Evolutionary conservation across 2,888 invertebrate genomes (phyloP).

Genomic region (Tinea pellionella): DNA sequence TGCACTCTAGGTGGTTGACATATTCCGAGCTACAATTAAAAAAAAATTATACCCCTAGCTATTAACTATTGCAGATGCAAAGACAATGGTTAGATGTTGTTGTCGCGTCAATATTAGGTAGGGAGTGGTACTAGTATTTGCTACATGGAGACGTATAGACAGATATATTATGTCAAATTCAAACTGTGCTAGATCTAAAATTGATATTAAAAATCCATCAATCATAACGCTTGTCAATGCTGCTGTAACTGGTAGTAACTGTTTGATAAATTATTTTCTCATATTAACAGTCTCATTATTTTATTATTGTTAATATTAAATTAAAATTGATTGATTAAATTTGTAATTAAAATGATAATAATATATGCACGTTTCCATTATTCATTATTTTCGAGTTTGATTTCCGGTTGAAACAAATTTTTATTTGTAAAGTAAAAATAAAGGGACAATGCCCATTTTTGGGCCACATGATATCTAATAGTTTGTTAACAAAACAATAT

Average conservation of each 20-base stretch:
- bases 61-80: constrained; percentile 16
- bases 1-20: too few relatives aligned
- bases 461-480: too few relatives aligned
- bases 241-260: neutral
- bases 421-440: too few relatives aligned
- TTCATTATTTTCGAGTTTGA: too few relatives aligned
- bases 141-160: constrained; percentile 26
- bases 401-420: too few relatives aligned
- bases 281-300: neutral
- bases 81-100: constrained; percentile 46
- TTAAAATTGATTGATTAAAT: too few relatives aligned
- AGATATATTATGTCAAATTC: constrained; percentile 32
- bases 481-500: too few relatives aligned
- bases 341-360: too few relatives aligned
- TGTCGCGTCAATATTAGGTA: constrained; percentile 25
- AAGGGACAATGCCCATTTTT: too few relatives aligned
- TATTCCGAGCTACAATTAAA: neutral
- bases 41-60: neutral
- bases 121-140: constrained; percentile 40
- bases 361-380: too few relatives aligned
- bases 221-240: constrained; percentile 1
- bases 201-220: constrained; percentile 11
- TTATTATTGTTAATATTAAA: neutral
- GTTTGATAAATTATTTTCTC: constrained; percentile 2
- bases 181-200: constrained; percentile 3